phyloP scores from a whole-genome alignment of 2,113 vertebrate species.

The Odontophorus gujanensis region DNA sequence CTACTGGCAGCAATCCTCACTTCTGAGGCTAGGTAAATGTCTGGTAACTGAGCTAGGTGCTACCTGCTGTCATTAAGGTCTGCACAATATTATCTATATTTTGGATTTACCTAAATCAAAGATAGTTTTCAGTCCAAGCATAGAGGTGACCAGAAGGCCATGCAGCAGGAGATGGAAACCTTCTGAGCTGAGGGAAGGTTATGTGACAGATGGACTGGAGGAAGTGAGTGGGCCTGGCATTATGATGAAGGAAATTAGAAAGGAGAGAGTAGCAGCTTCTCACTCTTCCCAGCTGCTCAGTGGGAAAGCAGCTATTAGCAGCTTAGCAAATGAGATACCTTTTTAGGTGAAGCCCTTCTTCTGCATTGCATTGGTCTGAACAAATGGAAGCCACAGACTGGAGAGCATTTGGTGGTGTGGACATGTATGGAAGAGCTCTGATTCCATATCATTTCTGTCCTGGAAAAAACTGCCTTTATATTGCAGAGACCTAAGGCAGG shows the following conservation, averaged over 20 bases:
- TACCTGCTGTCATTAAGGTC: background rate
- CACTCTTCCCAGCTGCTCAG: background rate
- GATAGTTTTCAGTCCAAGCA: background rate
- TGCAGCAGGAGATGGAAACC: constrained; percentile 49
- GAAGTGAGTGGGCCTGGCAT: constrained; percentile 39
- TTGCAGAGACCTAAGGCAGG: background rate
- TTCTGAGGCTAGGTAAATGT: background rate
- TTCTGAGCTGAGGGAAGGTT: constrained; percentile 32
- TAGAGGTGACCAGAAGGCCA: constrained; percentile 50
- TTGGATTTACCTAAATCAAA: background rate
- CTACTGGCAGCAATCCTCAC: background rate
- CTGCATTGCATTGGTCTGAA: background rate
- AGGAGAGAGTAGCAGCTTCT: background rate
- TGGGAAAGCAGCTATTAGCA: background rate
- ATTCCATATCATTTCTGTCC: background rate
- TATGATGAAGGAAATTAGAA: constrained; percentile 50
- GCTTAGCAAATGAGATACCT: background rate
- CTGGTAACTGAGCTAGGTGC: background rate
- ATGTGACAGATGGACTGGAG: constrained; percentile 59
- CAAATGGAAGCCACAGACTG: background rate
- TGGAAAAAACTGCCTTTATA: background rate
- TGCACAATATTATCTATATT: background rate
- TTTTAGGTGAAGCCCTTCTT: background rate
- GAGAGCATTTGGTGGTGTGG: background rate
- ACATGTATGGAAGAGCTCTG: background rate